Base-by-base conservation (phyloP, 2,113 vertebrate species). In the Galbula dea region DNA sequence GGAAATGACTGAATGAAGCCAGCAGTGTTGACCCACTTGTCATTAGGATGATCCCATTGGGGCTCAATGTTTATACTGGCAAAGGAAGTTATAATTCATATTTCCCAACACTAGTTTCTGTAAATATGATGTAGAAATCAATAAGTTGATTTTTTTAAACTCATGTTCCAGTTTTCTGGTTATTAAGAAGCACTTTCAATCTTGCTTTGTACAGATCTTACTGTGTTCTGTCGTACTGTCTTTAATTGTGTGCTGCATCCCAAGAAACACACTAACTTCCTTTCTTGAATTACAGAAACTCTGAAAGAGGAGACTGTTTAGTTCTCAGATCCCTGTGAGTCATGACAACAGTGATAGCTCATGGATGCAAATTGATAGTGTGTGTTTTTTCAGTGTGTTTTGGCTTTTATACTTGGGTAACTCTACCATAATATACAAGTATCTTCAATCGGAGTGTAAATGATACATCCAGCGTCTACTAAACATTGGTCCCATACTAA, bases 121-220 rank as follows among this genome's bases (percentile, higher is more conserved):
- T 96, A 89, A 94, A 94, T 96, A 89, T 80, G 71, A 90, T 76
- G 74, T 83, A 65, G 85, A 88, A 94, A 95, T 94, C 92, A 91
- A 43, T 93, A 95, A 55, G 37, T 71, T 89, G 22, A 46, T 85
- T 91, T 90, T 88, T 89, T 69, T 54, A 83, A 91, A 89, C 48
- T 80, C 68, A 29, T 77, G 79, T 94, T 93, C 34, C 34, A 77
- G 59, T 93, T 96, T 66, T 85, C 72, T 88, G 37, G 37, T 88
- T 87, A 94, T 94, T 91, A 93, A 87, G 89, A 88, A 96, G 72
- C 89, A 92, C 46, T 63, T 91, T 43, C 87, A 51, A 83, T 67
- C 59, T 63, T 69, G 10, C 54, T 75, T 69, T 73, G 51, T 89
- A 37, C 68, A 37, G 62, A 27, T 83, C 86, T 92, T 65, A 41